A percentile compares a stretch with the other conserved stretches of the same genome.
Evolutionary conservation across 2,797 vertebrate species (phyloP).

Genomic region (Sebastes itinus): DNA sequence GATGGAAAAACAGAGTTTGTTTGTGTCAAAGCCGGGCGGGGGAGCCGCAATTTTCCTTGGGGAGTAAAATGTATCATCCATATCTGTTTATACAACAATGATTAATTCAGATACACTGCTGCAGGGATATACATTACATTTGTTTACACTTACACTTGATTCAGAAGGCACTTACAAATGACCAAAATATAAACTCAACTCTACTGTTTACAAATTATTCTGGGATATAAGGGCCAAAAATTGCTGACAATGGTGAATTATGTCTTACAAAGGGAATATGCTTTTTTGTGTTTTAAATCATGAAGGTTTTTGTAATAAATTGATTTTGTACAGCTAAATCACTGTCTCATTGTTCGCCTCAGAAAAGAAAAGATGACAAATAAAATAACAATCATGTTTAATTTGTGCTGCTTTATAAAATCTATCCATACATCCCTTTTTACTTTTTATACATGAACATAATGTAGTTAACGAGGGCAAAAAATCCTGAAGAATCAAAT

Average conservation of each 20-base stretch:
- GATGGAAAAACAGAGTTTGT: constrained; percentile 85
- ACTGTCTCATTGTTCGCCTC: background rate
- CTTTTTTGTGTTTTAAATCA: constrained; percentile 6
- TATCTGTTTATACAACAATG: background rate
- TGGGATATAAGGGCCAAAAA: constrained; percentile 12
- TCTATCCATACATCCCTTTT: background rate
- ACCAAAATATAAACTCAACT: background rate
- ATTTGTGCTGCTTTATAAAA: constrained; percentile 33
- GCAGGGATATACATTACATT: background rate
- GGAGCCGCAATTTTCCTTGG: constrained; percentile 90
- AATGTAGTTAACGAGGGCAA: background rate
- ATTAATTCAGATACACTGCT: background rate
- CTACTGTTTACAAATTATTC: background rate
- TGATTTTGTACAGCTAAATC: background rate
- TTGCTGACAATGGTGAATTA: background rate
- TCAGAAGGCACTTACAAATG: background rate
- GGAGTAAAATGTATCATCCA: constrained; percentile 53
- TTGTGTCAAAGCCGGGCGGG: constrained; percentile 91
- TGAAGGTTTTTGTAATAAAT: constrained; percentile 4
- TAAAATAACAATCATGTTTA: background rate
- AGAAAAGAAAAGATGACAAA: constrained; percentile 3
- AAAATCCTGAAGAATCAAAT: background rate
- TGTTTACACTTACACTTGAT: background rate
- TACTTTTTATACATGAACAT: background rate
- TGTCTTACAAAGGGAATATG: constrained; percentile 1